Conservation (phyloP, 35 echinoderm and acorn worm genomes). For the Strongylocentrotus purpuratus region DNA sequence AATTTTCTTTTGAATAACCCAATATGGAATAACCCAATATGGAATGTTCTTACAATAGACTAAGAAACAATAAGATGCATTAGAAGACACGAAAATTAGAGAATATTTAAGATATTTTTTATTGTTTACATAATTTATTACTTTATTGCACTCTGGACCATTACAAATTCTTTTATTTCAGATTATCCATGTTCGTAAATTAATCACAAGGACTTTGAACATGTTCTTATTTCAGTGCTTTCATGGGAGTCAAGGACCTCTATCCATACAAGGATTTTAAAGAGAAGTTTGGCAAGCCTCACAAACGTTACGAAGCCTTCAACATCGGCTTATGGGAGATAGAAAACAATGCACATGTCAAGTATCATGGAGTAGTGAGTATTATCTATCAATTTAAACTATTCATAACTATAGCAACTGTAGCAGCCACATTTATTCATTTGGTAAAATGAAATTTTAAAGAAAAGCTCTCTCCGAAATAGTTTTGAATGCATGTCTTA, state of each 20-base stretch:
- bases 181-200: background rate
- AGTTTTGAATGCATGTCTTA: background rate
- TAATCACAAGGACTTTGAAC: background rate
- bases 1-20: too few species aligned
- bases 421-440: too few species aligned
- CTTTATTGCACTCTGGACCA: too few species aligned
- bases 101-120: too few species aligned
- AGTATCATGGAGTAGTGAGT: conserved; percentile 74
- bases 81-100: too few species aligned
- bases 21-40: too few species aligned
- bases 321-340: conserved; percentile 92
- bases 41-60: too few species aligned
- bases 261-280: conserved; percentile 88
- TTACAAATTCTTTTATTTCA: background rate
- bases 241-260: conserved; percentile 83
- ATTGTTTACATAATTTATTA: too few species aligned
- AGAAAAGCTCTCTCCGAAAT: background rate
- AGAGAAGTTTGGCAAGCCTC: conserved; percentile 81
- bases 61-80: too few species aligned
- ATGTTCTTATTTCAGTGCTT: conserved; percentile 66
- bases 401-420: too few species aligned
- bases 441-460: background rate
- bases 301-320: conserved; percentile 83
- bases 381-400: background rate
- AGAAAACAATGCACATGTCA: conserved; percentile 81